These are phyloP conservation scores for Ernsta delagoae DNA, from an alignment of 2,888 invertebrate genomes.

Conservation along the genomic window DNA sequence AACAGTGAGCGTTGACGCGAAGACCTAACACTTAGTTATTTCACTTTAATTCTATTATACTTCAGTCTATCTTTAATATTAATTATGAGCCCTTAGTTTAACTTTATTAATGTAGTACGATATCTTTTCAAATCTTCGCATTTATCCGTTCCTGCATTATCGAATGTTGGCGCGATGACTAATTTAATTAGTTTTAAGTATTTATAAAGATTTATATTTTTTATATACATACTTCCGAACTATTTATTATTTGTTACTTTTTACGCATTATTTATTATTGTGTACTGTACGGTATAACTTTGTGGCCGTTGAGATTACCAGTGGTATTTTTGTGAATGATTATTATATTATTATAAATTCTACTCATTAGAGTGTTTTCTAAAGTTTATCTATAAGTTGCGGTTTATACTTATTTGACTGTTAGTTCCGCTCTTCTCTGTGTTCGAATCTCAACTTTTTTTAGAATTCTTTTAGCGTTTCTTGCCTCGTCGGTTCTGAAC, in stretches of 20 bases:
- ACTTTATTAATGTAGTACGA: constrained; percentile 22
- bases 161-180: constrained; percentile 52
- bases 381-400: constrained; percentile 68
- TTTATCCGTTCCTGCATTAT: constrained; percentile 51
- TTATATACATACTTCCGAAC: constrained; percentile 71
- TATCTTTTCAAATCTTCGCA: constrained; percentile 43
- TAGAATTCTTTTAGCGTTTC: constrained; percentile 69
- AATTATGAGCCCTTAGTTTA: constrained; percentile 29
- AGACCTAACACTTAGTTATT: constrained; percentile 1
- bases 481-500: constrained; percentile 45
- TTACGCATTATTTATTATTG: constrained; percentile 61
- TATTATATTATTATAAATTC: constrained; percentile 14
- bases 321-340: constrained; percentile 48
- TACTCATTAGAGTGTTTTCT: constrained; percentile 45
- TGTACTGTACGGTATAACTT: constrained; percentile 41
- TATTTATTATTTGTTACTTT: constrained; percentile 78
- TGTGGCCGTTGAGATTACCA: constrained; percentile 58
- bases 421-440: constrained; percentile 67
- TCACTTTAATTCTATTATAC: constrained; percentile 6
- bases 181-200: constrained; percentile 74
- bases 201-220: constrained; percentile 76
- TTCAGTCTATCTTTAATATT: constrained; percentile 6
- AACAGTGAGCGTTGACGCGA: constrained; percentile 29
- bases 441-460: constrained; percentile 75
- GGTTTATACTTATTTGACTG: constrained; percentile 79